Base-by-base conservation (phyloP, 2,797 vertebrate genomes). In the Chaetophractus vellerosus region DNA sequence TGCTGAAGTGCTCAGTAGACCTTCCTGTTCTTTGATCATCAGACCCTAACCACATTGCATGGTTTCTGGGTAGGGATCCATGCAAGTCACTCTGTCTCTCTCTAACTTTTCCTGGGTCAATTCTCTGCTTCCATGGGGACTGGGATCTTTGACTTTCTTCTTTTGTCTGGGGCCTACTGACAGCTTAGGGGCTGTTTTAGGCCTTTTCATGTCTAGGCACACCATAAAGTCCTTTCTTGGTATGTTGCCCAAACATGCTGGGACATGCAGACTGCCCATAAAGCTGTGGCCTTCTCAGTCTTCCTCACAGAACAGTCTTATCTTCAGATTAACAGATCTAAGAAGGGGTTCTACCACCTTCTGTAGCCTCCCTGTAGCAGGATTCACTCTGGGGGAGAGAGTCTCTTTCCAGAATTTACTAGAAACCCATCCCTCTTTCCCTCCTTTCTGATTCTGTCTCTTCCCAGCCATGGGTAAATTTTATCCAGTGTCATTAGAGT, bases 181-280 rank as follows among this genome's bases (percentile, higher is more conserved):
- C 5, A 57, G 16, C 7, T 0, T 11, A 0, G 7, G 48, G 21
- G 6, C 52, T 16, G 18, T 16, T 24, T 15, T 6, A 24, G 45
- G 45, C 33, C 81, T n/a, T 19, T 28, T 45, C 2, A 5, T 1
- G 12, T 61, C 36, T 74, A 16, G 52, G 45, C 12, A 26, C 52
- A 14, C 55, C 3, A 6, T 9, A 10, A 61, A 45, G 2, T 61
- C 14, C 15, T 23, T 18, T 28, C 28, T 59, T n/a, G 14, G 9
- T 19, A 4, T 4, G 28, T 14, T 48, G 19, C 12, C 38, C 28
- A n/a, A 14, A 31, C n/a, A 33, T 1, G 14, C 41, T 33, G 14
- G n/a, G 9, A 18, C 12, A 11, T 5, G 80, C 41, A 8, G 48
- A 21, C n/a, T n/a, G 9, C 31, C 18, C 6, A 8, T 21, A 38